Evolutionary conservation across 2,888 invertebrate species (phyloP).

Genomic region (Lasioglossum vierecki): DNA sequence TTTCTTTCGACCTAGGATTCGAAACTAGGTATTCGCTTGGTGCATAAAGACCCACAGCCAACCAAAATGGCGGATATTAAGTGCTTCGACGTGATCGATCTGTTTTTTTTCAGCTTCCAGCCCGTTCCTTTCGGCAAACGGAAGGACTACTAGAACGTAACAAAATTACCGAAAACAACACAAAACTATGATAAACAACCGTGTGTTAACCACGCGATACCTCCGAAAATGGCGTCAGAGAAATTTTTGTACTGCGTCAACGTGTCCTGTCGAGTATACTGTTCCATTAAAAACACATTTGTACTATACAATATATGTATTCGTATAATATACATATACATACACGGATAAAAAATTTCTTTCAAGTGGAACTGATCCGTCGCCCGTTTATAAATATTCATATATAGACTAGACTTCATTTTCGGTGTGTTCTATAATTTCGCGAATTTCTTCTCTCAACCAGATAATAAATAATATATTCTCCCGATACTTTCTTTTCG

Average conservation of each 20-base stretch:
- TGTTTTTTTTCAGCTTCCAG: background rate
- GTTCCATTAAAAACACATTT: constrained; percentile 45
- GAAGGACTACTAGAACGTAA: background rate
- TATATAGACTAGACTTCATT: constrained; percentile 23
- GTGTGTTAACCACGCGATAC: constrained; percentile 3
- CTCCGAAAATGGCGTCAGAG: constrained; percentile 12
- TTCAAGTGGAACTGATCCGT: constrained; percentile 25
- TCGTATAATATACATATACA: constrained; percentile 1
- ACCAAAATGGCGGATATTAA: background rate
- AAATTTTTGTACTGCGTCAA: constrained; percentile 40
- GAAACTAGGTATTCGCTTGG: background rate
- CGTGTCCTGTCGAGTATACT: background rate
- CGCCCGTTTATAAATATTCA: constrained; percentile 5
- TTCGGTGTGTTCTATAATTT: background rate
- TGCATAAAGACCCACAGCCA: background rate
- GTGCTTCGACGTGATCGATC: background rate
- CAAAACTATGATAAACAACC: constrained; percentile 28
- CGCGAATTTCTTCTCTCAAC: background rate
- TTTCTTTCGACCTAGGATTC: too few relatives aligned
- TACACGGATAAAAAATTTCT: constrained; percentile 31
- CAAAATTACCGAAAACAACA: constrained; percentile 21
- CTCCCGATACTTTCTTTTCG: background rate
- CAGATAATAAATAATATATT: background rate
- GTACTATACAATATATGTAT: constrained; percentile 43
- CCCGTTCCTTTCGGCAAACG: background rate